Conservation (phyloP, 2,797 vertebrate genomes). For the Sternotherus odoratus region DNA sequence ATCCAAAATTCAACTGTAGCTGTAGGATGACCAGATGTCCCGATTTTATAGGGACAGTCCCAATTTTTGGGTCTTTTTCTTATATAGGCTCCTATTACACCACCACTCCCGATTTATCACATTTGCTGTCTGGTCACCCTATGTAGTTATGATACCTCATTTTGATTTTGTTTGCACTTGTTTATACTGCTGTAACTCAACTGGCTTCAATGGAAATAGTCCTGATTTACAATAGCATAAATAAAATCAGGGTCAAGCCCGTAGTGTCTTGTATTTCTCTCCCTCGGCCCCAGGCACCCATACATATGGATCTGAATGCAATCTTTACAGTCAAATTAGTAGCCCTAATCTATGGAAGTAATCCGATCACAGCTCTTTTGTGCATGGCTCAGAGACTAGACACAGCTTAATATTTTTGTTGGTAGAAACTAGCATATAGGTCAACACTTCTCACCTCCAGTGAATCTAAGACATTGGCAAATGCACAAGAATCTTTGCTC, state of each 20-base stretch:
- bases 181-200: not conserved
- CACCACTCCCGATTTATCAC: too few relatives aligned
- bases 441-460: not conserved
- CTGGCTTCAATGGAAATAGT: not conserved
- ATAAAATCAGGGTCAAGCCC: not conserved
- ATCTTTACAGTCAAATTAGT: not conserved
- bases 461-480: not conserved
- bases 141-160: not conserved
- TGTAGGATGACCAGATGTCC: not conserved
- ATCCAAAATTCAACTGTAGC: not conserved
- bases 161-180: not conserved
- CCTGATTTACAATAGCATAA: not conserved
- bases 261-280: not conserved
- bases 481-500: not conserved
- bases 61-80: too few relatives aligned
- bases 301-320: not conserved
- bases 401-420: not conserved
- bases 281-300: not conserved
- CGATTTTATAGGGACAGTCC: too few relatives aligned
- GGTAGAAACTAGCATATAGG: not conserved
- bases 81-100: too few relatives aligned
- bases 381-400: not conserved
- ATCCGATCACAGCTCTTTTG: not conserved
- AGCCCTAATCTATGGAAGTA: not conserved
- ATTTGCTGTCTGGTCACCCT: too few relatives aligned